Evolutionary conservation across 2,797 vertebrate species (phyloP).

Genomic region (Eptatretus atami): DNA sequence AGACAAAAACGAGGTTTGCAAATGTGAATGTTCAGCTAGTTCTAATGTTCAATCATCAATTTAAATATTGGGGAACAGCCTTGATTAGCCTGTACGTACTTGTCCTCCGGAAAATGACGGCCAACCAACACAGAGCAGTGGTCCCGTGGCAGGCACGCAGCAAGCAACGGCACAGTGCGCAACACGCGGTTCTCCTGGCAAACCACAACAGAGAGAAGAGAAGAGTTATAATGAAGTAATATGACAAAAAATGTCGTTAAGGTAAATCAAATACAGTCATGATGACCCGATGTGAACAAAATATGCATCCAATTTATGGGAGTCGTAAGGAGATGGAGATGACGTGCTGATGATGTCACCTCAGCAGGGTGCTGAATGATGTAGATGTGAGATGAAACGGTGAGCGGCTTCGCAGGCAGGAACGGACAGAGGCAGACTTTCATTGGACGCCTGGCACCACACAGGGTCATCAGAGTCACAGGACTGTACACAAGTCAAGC

Average conservation of each 20-base stretch:
- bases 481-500: too few species aligned
- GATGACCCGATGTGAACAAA: too few species aligned
- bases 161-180: constrained; percentile 58
- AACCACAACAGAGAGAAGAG: constrained; percentile 10
- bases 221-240: too few species aligned
- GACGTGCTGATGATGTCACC: constrained; percentile 21
- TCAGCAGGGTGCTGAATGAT: constrained; percentile 92
- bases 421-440: constrained; percentile 94
- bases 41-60: background rate
- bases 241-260: too few species aligned
- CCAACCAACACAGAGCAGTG: constrained; percentile 63
- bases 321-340: too few species aligned
- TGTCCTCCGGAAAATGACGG: constrained; percentile 56
- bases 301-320: too few species aligned
- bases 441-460: constrained; percentile 37
- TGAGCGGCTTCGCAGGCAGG: constrained; percentile 38
- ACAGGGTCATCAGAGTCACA: too few species aligned
- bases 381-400: constrained; percentile 53
- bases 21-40: background rate
- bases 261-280: too few species aligned
- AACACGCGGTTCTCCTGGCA: constrained; percentile 54
- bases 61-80: background rate
- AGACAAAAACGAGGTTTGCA: background rate
- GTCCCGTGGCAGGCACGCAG: constrained; percentile 47
- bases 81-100: constrained; percentile 18